Conservation (phyloP, 2,888 invertebrate genomes). For the Spilarctia lutea region DNA sequence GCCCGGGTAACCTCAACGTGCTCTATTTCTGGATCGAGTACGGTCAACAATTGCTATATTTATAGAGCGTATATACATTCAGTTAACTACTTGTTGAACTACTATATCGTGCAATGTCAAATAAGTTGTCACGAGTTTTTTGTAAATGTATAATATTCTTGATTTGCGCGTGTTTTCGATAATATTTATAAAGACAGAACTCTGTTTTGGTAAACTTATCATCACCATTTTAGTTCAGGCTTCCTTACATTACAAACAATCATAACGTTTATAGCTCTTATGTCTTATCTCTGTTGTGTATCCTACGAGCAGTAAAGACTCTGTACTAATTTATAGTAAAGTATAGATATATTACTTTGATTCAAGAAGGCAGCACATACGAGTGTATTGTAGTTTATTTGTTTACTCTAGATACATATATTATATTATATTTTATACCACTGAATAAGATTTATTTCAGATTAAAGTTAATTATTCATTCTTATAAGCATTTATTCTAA, state of each 20-base stretch:
- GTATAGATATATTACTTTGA: background rate
- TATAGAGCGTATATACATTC: slow-evolving; percentile 38
- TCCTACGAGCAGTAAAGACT: background rate
- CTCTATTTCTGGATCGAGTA: slow-evolving; percentile 68
- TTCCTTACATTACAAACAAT: background rate
- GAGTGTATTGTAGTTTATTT: background rate
- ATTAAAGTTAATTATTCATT: background rate
- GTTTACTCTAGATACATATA: background rate
- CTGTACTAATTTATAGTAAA: background rate
- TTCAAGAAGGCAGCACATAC: background rate
- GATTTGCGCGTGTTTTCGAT: background rate
- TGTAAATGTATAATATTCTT: background rate
- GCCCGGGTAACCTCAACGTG: slow-evolving; percentile 69
- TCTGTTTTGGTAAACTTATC: background rate
- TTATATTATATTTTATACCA: background rate
- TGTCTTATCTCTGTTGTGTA: background rate
- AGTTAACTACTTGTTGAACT: slow-evolving; percentile 27
- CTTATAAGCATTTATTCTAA: background rate
- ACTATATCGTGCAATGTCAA: background rate
- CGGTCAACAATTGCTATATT: slow-evolving; percentile 56
- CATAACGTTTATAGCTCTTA: background rate
- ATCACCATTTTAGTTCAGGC: background rate
- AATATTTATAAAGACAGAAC: background rate
- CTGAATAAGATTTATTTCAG: background rate
- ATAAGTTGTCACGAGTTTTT: background rate